Evolutionary conservation across 2,888 invertebrate genomes (phyloP).

Genomic region (Caradrina kadenii): DNA sequence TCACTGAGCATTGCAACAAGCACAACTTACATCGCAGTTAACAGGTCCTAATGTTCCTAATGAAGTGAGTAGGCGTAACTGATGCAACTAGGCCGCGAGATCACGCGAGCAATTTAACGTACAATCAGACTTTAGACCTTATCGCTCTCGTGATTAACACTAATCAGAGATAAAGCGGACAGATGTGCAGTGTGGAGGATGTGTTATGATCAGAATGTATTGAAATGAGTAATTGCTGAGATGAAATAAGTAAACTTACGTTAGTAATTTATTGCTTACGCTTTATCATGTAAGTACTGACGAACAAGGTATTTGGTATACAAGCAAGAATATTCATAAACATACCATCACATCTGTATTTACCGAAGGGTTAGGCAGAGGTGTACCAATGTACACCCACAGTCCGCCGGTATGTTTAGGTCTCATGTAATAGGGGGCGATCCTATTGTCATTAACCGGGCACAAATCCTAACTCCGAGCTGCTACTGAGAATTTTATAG

Average conservation of each 20-base stretch:
- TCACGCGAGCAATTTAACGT: conserved; percentile 46
- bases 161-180: conserved; percentile 30
- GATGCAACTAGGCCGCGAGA: conserved; percentile 60
- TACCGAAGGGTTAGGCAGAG: too few relatives aligned
- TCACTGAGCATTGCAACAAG: conserved; percentile 3
- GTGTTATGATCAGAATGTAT: conserved; percentile 12
- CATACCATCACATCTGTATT: too few relatives aligned
- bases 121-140: conserved; percentile 34
- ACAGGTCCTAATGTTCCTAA: conserved; percentile 43
- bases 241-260: not conserved
- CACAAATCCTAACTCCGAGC: too few relatives aligned
- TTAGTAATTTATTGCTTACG: too few relatives aligned
- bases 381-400: too few relatives aligned
- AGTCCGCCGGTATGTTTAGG: too few relatives aligned
- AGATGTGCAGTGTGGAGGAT: conserved; percentile 23
- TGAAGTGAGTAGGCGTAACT: conserved; percentile 42
- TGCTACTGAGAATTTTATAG: too few relatives aligned
- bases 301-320: too few relatives aligned
- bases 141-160: conserved; percentile 22
- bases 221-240: not conserved
- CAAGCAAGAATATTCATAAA: too few relatives aligned
- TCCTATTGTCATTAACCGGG: too few relatives aligned
- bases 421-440: too few relatives aligned
- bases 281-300: too few relatives aligned
- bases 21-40: conserved; percentile 21